Percentiles rank a stretch among this genome's conserved stretches.
phyloP scores from a whole-genome alignment of 92 coral and sea anemone species.

The Porites lobata region DNA sequence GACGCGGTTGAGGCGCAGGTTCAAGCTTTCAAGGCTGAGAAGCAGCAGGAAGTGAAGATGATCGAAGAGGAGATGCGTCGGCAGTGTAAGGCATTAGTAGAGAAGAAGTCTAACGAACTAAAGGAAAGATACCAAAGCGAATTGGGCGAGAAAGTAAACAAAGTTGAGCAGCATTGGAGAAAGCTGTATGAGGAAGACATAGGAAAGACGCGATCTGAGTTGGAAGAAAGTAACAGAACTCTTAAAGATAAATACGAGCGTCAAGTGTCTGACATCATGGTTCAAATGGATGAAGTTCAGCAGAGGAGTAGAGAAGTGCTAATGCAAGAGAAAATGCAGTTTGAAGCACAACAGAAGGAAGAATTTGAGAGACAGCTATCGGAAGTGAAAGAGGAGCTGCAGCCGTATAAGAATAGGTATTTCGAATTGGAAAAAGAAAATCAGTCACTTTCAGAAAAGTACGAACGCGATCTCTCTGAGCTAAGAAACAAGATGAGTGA shows the following conservation, averaged over 20 bases:
- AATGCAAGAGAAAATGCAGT: conserved; percentile 73
- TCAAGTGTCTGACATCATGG: conserved; percentile 89
- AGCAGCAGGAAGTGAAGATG: conserved; percentile 83
- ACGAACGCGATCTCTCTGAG: conserved; percentile 80
- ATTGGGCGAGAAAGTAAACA: conserved; percentile 89
- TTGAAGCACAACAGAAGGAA: conserved; percentile 88
- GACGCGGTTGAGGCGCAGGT: conserved; percentile 89
- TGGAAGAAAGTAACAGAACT: conserved; percentile 90
- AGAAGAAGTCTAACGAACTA: conserved; percentile 89
- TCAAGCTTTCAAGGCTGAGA: conserved; percentile 86
- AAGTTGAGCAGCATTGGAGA: conserved; percentile 85
- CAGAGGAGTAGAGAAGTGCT: conserved; percentile 90
- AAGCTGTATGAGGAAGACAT: conserved; percentile 90
- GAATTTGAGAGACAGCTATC: conserved; percentile 88
- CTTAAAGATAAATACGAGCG: conserved; percentile 93
- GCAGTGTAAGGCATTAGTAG: conserved; percentile 85
- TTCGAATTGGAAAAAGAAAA: conserved; percentile 85
- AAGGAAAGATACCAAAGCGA: conserved; percentile 95
- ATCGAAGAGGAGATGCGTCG: conserved; percentile 88
- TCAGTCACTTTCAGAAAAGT: conserved; percentile 74
- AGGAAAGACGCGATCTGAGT: conserved; percentile 84
- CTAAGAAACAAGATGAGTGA: conserved; percentile 78
- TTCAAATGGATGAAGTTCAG: conserved; percentile 94
- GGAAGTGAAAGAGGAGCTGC: conserved; percentile 84
- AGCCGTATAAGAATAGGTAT: conserved; percentile 79